Percentiles rank a stretch among this genome's conserved stretches.
Evolutionary conservation across 2,797 vertebrate genomes (phyloP).

Genomic region (Triplophysa bombifrons): DNA sequence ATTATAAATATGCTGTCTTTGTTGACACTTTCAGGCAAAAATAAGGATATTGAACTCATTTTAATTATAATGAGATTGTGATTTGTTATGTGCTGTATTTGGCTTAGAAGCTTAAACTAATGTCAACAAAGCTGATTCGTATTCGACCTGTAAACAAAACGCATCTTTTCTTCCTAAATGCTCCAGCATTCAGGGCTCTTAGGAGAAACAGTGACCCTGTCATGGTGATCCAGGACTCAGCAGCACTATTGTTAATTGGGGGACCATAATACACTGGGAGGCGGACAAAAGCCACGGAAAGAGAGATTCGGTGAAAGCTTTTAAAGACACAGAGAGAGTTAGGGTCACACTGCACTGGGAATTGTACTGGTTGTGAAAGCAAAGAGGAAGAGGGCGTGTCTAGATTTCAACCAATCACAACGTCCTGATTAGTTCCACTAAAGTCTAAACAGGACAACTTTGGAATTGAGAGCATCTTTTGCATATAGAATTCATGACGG

Average conservation of each 20-base stretch:
- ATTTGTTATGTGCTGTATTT: background rate
- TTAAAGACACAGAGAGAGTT: background rate
- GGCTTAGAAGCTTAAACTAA: background rate
- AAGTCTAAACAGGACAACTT: constrained; percentile 22
- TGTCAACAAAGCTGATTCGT: constrained; percentile 25
- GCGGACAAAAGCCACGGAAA: constrained; percentile 39
- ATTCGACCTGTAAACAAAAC: constrained; percentile 14
- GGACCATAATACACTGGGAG: constrained; percentile 41
- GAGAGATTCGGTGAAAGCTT: constrained; percentile 34
- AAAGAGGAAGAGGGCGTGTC: constrained; percentile 33
- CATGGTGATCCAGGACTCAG: constrained; percentile 24
- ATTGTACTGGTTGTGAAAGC: constrained; percentile 14
- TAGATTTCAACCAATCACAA: constrained; percentile 25
- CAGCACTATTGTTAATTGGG: constrained; percentile 33
- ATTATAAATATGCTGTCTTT: background rate
- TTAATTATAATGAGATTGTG: background rate
- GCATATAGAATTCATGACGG: constrained; percentile 27
- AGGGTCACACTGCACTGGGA: constrained; percentile 28
- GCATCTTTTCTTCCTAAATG: constrained; percentile 5
- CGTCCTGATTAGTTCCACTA: constrained; percentile 22
- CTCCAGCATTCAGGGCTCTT: constrained; percentile 1
- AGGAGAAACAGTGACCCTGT: constrained; percentile 26
- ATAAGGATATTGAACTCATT: background rate
- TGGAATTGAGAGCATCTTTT: constrained; percentile 26
- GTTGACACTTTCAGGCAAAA: background rate